Percentiles rank a stretch among this genome's conserved stretches.
phyloP scores from a whole-genome alignment of 2,888 invertebrate genomes.

The Hyppa rectilinea region DNA sequence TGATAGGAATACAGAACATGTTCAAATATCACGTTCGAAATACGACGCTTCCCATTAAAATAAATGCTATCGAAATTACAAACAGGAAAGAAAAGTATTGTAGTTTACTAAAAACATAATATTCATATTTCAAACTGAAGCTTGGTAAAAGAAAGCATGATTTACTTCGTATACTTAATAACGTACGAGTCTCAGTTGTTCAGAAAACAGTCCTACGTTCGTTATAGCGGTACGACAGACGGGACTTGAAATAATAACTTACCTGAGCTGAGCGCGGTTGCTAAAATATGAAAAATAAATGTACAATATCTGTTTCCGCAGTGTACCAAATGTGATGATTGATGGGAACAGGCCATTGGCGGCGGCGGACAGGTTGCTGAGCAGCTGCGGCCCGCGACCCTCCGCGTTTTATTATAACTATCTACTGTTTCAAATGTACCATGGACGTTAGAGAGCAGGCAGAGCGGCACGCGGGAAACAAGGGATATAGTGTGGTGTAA shows the following conservation, averaged over 20 bases:
- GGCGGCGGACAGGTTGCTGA: conserved; percentile 49
- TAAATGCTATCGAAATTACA: background rate
- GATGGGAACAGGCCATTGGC: conserved; percentile 55
- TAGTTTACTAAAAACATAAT: conserved; percentile 1
- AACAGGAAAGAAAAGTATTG: background rate
- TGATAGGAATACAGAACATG: background rate
- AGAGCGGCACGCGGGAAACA: background rate
- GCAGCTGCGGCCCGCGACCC: conserved; percentile 56
- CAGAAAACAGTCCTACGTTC: background rate
- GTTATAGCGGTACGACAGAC: background rate
- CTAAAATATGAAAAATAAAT: conserved; percentile 56
- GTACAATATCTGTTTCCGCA: conserved; percentile 64
- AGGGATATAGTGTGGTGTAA: background rate
- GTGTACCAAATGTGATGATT: conserved; percentile 67
- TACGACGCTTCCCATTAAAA: background rate
- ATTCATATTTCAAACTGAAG: background rate
- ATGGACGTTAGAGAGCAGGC: background rate
- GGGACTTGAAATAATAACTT: conserved; percentile 37
- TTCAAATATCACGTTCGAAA: background rate
- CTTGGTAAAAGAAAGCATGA: background rate
- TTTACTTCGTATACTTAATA: conserved; percentile 9
- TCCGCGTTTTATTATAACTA: conserved; percentile 24
- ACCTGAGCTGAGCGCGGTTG: conserved; percentile 29
- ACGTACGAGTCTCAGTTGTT: conserved; percentile 4
- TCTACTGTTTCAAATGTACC: conserved; percentile 25